Percentiles rank a stretch among this genome's conserved stretches.
phyloP scores from a whole-genome alignment of 1,140 invertebrate genomes.

The Drosophila ficusphila region DNA sequence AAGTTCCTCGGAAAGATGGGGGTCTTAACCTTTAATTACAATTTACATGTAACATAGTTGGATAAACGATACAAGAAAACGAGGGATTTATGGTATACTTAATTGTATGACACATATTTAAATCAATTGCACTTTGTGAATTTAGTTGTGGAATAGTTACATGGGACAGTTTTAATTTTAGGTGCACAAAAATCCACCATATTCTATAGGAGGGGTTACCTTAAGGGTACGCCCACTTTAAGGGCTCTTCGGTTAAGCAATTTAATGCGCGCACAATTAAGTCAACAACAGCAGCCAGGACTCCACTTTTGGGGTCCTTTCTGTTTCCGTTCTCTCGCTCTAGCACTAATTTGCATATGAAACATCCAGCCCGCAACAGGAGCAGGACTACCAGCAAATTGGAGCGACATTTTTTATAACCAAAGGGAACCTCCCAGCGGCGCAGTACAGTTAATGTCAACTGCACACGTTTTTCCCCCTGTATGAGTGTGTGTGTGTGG shows the following conservation, averaged over 20 bases:
- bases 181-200: neutral
- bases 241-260: slow-evolving; percentile 64
- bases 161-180: neutral
- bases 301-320: slow-evolving; percentile 39
- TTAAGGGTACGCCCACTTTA: slow-evolving; percentile 13
- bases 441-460: slow-evolving; percentile 66
- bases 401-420: slow-evolving; percentile 52
- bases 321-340: slow-evolving; percentile 29
- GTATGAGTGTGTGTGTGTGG: slow-evolving; percentile 4
- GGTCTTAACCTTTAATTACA: slow-evolving; percentile 11
- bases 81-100: too few relatives aligned
- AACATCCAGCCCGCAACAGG: slow-evolving; percentile 30
- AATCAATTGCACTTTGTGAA: too few relatives aligned
- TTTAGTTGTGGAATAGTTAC: too few relatives aligned
- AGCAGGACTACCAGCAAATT: slow-evolving; percentile 43
- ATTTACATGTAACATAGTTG: neutral
- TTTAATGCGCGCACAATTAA: slow-evolving; percentile 77
- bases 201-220: neutral
- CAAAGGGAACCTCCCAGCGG: slow-evolving; percentile 16
- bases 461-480: slow-evolving; percentile 39
- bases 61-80: too few relatives aligned
- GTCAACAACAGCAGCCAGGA: slow-evolving; percentile 65
- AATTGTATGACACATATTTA: too few relatives aligned
- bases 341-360: slow-evolving; percentile 68
- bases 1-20: neutral